Evolutionary conservation across 2,888 invertebrate genomes (phyloP), one percentile per base, ranked within the genome.

Genomic region (Euplagia quadripunctaria): DNA sequence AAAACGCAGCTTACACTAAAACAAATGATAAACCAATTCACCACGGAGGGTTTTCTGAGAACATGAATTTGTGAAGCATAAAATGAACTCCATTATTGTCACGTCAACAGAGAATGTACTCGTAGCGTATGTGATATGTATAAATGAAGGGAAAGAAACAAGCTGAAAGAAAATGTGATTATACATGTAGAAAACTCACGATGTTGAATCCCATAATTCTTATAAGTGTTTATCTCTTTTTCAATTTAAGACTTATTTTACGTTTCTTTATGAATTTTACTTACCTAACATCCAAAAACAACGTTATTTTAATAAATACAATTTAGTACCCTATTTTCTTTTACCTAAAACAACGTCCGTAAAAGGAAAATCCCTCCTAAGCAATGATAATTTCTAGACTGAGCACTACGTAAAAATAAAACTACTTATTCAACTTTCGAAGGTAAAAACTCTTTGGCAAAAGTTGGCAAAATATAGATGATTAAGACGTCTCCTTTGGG

Each of bases 1-100:
- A 31, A 31, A 31, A n/a, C n/a, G n/a, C n/a, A n/a, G n/a, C n/a
- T 31, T 31, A 31, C 31, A 31, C 31, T 31, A 31, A 31, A 31
- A 31, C 31, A 31, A 31, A 31, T 31, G 31, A 31, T 31, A 31
- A 31, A 31, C 31, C 31, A 31, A 31, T 1, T 1, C 31, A 31
- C 2, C 31, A 31, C 31, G 2, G 31, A 31, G 31, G 31, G 31
- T 31, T 31, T 31, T 31, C 31, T 31, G 31, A 31, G 31, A 31
- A 31, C 1, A 31, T 31, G 31, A 31, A 31, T 31, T 52, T 70
- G 55, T 17, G 64, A 31, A 64, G 70, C 70, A 70, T 70, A 70
- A 70, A 70, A 70, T 70, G 64, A 70, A 64, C 70, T 64, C 64
- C 14, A 64, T 55, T 70, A 70, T 64, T 64, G 64, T 52, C 12